These are phyloP conservation scores for Pelecanoides urinatrix DNA, from an alignment of 2,113 vertebrate genomes.

Conservation along the genomic window DNA sequence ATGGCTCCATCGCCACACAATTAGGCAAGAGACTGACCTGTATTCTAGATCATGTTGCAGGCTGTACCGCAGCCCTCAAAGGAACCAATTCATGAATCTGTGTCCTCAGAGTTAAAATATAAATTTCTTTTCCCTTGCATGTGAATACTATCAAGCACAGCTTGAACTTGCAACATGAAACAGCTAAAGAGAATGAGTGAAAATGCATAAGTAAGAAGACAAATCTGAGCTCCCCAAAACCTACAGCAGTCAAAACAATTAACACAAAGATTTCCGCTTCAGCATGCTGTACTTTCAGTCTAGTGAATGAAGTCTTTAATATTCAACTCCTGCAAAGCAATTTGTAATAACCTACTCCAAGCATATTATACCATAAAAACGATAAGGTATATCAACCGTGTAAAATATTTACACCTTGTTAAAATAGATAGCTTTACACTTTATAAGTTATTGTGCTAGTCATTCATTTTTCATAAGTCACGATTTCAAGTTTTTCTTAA, in stretches of 20 bases:
- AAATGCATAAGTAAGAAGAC: fast-evolving
- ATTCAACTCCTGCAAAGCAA: background rate
- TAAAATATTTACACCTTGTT: background rate
- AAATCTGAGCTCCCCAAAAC: background rate
- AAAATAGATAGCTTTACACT: background rate
- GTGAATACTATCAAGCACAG: fast-evolving
- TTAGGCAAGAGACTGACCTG: background rate
- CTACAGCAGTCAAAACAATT: background rate
- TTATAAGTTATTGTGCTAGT: background rate
- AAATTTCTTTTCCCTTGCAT: background rate
- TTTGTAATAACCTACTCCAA: background rate
- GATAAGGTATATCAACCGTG: background rate
- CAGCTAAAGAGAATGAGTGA: background rate
- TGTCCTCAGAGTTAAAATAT: background rate
- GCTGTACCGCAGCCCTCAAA: background rate
- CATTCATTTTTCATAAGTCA: background rate
- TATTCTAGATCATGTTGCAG: background rate
- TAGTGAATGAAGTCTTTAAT: background rate
- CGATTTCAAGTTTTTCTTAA: background rate
- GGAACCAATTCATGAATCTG: background rate
- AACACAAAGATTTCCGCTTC: background rate
- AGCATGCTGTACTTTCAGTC: background rate
- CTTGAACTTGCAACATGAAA: background rate
- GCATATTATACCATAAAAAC: background rate
- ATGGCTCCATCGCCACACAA: background rate